Evolutionary conservation across 1,140 invertebrate species (phyloP).

Genomic region (Drosophila oshimai): DNA sequence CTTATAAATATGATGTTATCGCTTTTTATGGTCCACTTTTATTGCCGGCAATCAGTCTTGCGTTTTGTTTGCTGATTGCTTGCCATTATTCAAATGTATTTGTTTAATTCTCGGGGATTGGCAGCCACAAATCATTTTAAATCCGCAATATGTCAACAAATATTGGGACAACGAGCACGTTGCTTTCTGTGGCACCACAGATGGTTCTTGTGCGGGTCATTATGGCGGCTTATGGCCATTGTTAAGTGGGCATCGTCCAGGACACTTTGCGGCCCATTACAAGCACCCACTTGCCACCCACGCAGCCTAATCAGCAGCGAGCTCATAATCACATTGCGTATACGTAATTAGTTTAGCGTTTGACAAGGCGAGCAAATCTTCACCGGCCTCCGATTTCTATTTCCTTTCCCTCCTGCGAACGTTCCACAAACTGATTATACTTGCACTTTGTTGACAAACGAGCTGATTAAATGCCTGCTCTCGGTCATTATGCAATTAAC

Average conservation of each 20-base stretch:
- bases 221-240: slow-evolving; percentile 53
- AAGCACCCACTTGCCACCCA: not conserved
- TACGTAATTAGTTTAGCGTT: slow-evolving; percentile 68
- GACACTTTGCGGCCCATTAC: slow-evolving; percentile 25
- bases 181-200: not conserved
- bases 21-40: slow-evolving; percentile 81
- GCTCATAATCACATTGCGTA: slow-evolving; percentile 73
- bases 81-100: slow-evolving; percentile 80
- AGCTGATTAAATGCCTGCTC: slow-evolving; percentile 76
- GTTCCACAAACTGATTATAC: slow-evolving; percentile 35
- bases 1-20: slow-evolving; percentile 82
- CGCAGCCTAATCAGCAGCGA: slow-evolving; percentile 49
- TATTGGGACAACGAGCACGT: slow-evolving; percentile 42
- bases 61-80: slow-evolving; percentile 79
- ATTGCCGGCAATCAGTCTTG: slow-evolving; percentile 78
- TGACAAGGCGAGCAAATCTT: slow-evolving; percentile 23
- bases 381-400: not conserved
- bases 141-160: slow-evolving; percentile 81
- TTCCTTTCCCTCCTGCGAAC: slow-evolving; percentile 54
- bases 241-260: slow-evolving; percentile 12
- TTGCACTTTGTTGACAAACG: slow-evolving; percentile 79
- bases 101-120: slow-evolving; percentile 72
- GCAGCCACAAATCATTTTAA: slow-evolving; percentile 76
- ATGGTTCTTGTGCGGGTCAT: slow-evolving; percentile 49
- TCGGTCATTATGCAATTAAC: slow-evolving; percentile 78